Evolutionary conservation across 2,797 vertebrate genomes (phyloP).

Genomic region (Eulemur coronatus): DNA sequence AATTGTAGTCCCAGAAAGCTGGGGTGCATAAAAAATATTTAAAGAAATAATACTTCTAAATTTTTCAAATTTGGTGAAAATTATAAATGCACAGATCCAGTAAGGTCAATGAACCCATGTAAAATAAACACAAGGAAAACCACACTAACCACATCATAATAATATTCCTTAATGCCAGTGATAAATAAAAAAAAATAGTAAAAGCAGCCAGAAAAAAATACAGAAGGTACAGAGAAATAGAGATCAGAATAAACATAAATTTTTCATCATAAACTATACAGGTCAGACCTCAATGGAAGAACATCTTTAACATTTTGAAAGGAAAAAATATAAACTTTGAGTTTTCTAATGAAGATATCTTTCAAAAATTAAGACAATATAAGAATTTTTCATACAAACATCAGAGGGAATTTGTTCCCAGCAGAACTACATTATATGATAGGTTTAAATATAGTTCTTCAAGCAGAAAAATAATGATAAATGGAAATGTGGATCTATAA

Average conservation of each 20-base stretch:
- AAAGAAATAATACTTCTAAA: not conserved
- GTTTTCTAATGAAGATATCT: not conserved
- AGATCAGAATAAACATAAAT: not conserved
- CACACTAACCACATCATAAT: not conserved
- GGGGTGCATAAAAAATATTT: not conserved
- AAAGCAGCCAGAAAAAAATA: not conserved
- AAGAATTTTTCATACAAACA: not conserved
- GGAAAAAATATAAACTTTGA: not conserved
- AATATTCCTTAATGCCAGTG: not conserved
- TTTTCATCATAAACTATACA: not conserved
- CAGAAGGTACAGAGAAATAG: not conserved
- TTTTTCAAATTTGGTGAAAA: conserved; percentile 33
- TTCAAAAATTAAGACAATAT: not conserved
- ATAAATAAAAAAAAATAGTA: not conserved
- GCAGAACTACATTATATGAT: not conserved
- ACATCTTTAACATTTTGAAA: not conserved
- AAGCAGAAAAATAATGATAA: not conserved
- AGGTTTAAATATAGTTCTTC: not conserved
- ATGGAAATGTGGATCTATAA: not conserved
- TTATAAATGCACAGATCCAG: not conserved
- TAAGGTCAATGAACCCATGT: not conserved
- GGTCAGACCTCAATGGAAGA: not conserved
- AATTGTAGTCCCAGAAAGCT: not conserved
- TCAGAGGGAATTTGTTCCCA: not conserved
- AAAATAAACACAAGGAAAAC: not conserved